Conservation (phyloP, 1,140 invertebrate species). For the Rhagoletis zephyria region DNA sequence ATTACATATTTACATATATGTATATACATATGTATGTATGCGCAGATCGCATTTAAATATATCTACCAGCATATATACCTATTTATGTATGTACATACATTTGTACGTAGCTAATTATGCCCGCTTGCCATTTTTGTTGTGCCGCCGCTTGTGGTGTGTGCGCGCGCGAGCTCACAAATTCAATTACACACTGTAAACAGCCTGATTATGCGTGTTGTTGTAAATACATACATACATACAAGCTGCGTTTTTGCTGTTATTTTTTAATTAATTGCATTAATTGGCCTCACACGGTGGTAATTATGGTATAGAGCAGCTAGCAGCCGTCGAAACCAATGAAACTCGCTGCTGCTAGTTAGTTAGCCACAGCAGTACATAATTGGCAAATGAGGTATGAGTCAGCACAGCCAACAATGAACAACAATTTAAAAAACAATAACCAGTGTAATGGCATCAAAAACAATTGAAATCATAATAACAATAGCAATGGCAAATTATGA, state of each 20-base stretch:
- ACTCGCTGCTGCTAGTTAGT: background rate
- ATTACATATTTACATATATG: too few species aligned
- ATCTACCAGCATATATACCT: too few species aligned
- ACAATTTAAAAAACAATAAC: background rate
- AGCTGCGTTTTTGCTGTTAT: background rate
- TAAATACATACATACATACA: too few species aligned
- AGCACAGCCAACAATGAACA: background rate
- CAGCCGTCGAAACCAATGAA: background rate
- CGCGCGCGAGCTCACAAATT: background rate
- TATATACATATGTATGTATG: too few species aligned
- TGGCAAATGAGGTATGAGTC: conserved; percentile 19
- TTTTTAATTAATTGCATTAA: conserved; percentile 47
- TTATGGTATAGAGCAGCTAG: background rate
- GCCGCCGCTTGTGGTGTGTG: too few species aligned
- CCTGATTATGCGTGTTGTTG: conserved; percentile 4
- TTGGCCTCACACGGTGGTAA: conserved; percentile 49
- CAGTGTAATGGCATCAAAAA: background rate
- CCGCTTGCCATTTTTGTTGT: too few species aligned
- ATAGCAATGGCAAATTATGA: background rate
- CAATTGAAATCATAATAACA: background rate
- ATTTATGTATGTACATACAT: too few species aligned
- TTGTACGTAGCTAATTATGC: too few species aligned
- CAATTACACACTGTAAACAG: conserved; percentile 14
- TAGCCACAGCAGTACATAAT: background rate
- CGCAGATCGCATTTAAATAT: too few species aligned